A percentile compares a stretch with the other conserved stretches of the same genome.
Evolutionary conservation across 2,888 invertebrate species (phyloP).

Genomic region (Atethmia centrago): DNA sequence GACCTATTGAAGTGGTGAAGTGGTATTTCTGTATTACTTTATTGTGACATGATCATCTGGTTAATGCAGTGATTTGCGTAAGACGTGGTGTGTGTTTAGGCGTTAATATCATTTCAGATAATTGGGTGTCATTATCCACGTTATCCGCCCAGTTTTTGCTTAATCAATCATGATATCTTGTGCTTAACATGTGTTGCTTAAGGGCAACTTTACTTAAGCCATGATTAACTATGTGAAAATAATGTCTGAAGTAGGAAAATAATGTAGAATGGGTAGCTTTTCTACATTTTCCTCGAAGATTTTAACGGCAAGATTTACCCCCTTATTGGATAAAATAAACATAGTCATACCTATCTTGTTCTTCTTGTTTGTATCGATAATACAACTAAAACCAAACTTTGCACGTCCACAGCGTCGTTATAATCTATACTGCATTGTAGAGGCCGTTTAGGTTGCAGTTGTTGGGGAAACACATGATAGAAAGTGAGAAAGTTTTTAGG

Average conservation of each 20-base stretch:
- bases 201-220: constrained; percentile 28
- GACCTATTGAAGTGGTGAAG: neutral
- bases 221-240: constrained; percentile 35
- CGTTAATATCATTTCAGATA: constrained; percentile 62
- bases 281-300: no score
- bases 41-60: constrained; percentile 24
- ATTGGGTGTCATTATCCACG: constrained; percentile 60
- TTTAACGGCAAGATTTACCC: neutral
- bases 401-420: no score
- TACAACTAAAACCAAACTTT: no score
- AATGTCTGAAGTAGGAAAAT: constrained; percentile 30
- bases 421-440: no score
- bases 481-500: no score
- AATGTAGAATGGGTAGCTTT: constrained; percentile 16
- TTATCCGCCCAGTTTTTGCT: constrained; percentile 58
- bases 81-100: constrained; percentile 63
- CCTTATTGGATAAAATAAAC: no score
- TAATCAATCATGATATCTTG: constrained; percentile 54
- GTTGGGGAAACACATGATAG: no score
- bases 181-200: constrained; percentile 41
- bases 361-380: no score
- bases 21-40: neutral
- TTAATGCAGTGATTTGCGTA: constrained; percentile 66
- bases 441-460: no score
- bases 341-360: no score